These are phyloP conservation scores for Tachycineta bicolor DNA, from an alignment of 2,113 vertebrate genomes.

Conservation along the genomic window DNA sequence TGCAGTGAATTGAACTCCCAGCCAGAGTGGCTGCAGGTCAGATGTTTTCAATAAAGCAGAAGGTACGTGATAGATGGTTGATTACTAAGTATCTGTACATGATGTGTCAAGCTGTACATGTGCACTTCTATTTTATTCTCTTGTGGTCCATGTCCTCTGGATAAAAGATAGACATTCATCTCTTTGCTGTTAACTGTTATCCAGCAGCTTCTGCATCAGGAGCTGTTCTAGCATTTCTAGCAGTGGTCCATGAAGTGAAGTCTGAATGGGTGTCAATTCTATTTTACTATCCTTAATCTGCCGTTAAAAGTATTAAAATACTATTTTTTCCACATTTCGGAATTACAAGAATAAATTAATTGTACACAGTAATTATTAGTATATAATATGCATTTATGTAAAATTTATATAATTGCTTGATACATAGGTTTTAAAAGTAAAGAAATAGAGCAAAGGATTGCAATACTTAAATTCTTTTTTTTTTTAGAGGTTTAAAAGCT, in stretches of 20 bases:
- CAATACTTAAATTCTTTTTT: not conserved
- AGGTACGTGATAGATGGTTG: not conserved
- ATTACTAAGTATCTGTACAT: not conserved
- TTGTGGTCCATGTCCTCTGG: not conserved
- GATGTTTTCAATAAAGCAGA: not conserved
- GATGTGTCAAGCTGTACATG: not conserved
- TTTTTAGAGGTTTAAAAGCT: not conserved
- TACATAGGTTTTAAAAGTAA: not conserved
- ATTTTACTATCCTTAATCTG: not conserved
- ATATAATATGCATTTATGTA: not conserved
- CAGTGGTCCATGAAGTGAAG: not conserved
- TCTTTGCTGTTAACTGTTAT: not conserved
- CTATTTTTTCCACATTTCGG: not conserved
- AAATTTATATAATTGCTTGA: not conserved
- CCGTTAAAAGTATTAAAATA: not conserved
- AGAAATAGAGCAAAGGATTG: not conserved
- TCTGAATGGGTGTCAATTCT: not conserved
- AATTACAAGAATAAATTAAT: not conserved
- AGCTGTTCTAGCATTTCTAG: not conserved
- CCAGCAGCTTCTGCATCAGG: not conserved
- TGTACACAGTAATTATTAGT: not conserved
- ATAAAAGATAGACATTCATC: not conserved
- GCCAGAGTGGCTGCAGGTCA: not conserved
- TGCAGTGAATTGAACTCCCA: not conserved
- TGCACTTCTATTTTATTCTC: not conserved